Evolutionary conservation across 2,888 invertebrate genomes (phyloP), one percentile per base, ranked within the genome.

Genomic region (Amblyjoppa fuscipennis): DNA sequence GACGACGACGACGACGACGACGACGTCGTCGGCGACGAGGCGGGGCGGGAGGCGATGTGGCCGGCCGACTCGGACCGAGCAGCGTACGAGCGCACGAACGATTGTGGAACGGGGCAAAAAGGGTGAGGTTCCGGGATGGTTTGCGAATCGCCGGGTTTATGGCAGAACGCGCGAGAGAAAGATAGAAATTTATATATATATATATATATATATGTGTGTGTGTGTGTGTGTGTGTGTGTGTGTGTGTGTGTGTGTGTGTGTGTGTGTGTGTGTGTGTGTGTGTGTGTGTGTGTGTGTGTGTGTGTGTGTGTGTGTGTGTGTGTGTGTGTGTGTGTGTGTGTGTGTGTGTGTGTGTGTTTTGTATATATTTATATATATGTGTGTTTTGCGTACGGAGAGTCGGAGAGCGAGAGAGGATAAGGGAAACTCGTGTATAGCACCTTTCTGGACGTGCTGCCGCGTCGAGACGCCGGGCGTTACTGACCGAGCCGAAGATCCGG

Each of bases 391-490:
- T 25, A 53, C 20, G n/a, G 31, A 28, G 59, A 34, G 5, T 34
- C 6, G 68, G 25, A 31, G 76, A 74, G 41, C 31, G 16, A 34
- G 34, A 9, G 59, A 45, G 11, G 34, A 49, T 31, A 49, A 25
- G 45, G 9, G 7, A 49, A 34, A 3, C 49, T 41, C 31, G 81
- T 38, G 31, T 69, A 59, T 53, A 75, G 69, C 75, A 79, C 75
- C 85, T 84, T 79, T 45, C 77, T 84, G 79, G 76, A 88, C 89
- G 90, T 91, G 87, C 87, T 90, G 89, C 89, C 91, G 90, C 91
- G 91, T 91, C 88, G 90, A 91, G 88, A 88, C 89, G 89, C 91
- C 90, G 88, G 90, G 91, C 90, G 90, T 90, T 91, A 92, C 92
- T 92, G 92, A 89, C 86, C 86, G 81, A 81, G 83, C 87, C 83